A percentile compares a stretch with the other conserved stretches of the same genome.
Evolutionary conservation across 2,888 invertebrate genomes (phyloP).

Genomic region (Caenorhabditis doughertyi): DNA sequence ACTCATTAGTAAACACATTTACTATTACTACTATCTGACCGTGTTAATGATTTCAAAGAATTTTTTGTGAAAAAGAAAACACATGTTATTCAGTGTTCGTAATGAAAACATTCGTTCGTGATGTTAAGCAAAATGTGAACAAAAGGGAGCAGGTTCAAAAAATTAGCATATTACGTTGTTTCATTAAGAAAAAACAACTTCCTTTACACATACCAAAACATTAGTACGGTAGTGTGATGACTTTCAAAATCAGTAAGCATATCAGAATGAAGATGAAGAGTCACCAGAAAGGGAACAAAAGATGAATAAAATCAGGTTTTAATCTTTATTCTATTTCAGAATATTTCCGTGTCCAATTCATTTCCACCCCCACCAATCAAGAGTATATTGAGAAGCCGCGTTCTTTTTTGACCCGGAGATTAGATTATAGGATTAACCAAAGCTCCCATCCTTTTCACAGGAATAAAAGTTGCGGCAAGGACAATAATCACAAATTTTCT

Average conservation of each 20-base stretch:
- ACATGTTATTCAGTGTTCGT: background rate
- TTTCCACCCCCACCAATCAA: conserved; percentile 42
- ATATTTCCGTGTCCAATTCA: conserved; percentile 35
- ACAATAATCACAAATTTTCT: conserved; percentile 26
- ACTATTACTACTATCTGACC: conserved; percentile 23
- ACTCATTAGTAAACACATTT: conserved; percentile 38
- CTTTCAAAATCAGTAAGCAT: background rate
- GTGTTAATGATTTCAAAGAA: conserved; percentile 13
- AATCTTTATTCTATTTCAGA: conserved; percentile 10
- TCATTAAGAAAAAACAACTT: background rate
- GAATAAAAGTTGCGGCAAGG: conserved; percentile 8
- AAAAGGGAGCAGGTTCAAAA: conserved; percentile 17
- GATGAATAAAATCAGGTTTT: background rate
- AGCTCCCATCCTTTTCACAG: background rate
- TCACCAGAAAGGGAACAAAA: conserved; percentile 8
- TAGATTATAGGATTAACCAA: conserved; percentile 43
- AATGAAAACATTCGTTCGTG: conserved; percentile 18
- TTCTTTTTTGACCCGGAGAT: conserved; percentile 48
- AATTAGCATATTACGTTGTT: conserved; percentile 2
- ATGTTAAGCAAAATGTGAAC: conserved; percentile 18
- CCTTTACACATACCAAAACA: background rate
- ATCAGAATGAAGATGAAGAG: background rate
- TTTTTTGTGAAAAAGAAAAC: conserved; percentile 18
- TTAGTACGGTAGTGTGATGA: background rate
- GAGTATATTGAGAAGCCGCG: conserved; percentile 33